Evolutionary conservation across 2,113 vertebrate genomes (phyloP).

Genomic region (Dasypus novemcinctus): DNA sequence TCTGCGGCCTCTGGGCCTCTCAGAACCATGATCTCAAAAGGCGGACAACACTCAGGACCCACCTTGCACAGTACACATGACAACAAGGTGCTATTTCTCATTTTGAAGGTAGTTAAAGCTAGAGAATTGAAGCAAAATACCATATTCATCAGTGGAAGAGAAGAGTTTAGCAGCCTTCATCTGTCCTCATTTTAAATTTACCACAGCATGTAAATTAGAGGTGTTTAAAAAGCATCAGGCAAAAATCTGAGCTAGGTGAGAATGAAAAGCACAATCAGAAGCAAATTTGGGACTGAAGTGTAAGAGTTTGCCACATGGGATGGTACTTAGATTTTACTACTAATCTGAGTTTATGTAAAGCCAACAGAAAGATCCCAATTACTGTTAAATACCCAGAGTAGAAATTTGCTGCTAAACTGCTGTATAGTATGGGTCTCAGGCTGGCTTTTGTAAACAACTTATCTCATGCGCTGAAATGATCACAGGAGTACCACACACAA

Average conservation of each 20-base stretch:
- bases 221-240: constrained; percentile 78
- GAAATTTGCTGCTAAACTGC: constrained; percentile 74
- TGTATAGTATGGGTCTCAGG: constrained; percentile 60
- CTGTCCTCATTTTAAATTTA: constrained; percentile 80
- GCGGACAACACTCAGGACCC: constrained; percentile 60
- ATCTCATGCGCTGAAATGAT: constrained; percentile 67
- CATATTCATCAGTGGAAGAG: constrained; percentile 74
- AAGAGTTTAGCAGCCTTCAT: constrained; percentile 77
- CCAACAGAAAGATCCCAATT: constrained; percentile 76
- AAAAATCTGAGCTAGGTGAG: constrained; percentile 74
- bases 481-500: constrained; percentile 63
- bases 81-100: constrained; percentile 54
- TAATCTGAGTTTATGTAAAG: constrained; percentile 74
- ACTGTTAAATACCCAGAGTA: constrained; percentile 79
- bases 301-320: constrained; percentile 75
- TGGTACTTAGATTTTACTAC: constrained; percentile 79
- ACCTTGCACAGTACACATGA: neutral
- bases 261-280: constrained; percentile 77
- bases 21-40: neutral
- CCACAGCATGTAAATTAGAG: constrained; percentile 70
- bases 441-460: constrained; percentile 70
- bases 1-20: neutral
- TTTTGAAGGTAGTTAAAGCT: constrained; percentile 75
- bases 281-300: constrained; percentile 71
- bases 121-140: constrained; percentile 72